Base-by-base conservation (phyloP, 2,888 invertebrate species). In the Siphonodentalium dalli region DNA sequence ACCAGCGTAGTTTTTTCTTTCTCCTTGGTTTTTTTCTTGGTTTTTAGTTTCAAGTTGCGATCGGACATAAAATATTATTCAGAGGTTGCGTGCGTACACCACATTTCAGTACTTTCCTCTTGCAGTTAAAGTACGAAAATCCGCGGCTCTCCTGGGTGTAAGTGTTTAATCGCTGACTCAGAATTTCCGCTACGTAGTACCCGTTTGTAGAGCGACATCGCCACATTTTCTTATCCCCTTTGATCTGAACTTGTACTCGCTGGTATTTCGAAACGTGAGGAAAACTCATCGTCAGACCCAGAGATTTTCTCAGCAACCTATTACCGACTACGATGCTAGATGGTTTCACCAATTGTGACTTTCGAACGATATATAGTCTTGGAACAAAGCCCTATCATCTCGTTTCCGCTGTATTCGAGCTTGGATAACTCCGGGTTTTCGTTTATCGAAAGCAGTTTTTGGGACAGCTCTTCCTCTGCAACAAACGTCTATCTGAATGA, bases 191-290 rank as follows among this genome's bases (percentile, higher is more conserved):
- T 46, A 13, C 21, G 43, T n/a, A 58, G 33, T 9, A 58, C 54
- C 8, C 39, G 26, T 2, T 48, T 29, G 40, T 51, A 58, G n/a
- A 41, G 47, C 1, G 51, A 2, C 47, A 58, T 51, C 1, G 54
- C 11, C 13, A 7, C 54, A 23, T 38, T 58, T 58, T 27, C 48
- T 47, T 9, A 54, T 26, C 0, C 58, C 50, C 23, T 58, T 58
- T 1, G 54, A 58, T 29, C 58, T 59, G 15, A 55, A 59, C 24
- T 59, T 58, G 27, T 46, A 58, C 18, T 54, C 54, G 18, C 51
- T 9, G 13, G 37, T 13, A 1, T 3, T n/a, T 31, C 42, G 15
- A 18, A 26, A 40, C 27, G n/a, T 18, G 15, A 34, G n/a, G 35
- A n/a, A 23, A 20, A 15, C 35, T 31, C 28, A 7, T n/a, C 13